Percentiles rank a stretch among this genome's conserved stretches.
Evolutionary conservation across 2,113 vertebrate species (phyloP).

Genomic region (Hylia prasina): DNA sequence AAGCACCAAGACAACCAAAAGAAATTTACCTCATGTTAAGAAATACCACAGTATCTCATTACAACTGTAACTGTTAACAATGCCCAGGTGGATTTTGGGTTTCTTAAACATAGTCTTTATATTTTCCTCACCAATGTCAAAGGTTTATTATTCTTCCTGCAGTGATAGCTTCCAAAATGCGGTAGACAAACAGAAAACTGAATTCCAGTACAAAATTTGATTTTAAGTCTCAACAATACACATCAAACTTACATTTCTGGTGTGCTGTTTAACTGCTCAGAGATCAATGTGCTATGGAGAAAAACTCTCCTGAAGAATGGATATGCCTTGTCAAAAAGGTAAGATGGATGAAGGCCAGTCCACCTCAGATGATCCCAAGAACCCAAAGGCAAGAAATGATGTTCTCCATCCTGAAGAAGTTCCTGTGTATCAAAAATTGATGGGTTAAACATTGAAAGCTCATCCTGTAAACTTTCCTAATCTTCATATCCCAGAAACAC

Average conservation of each 20-base stretch:
- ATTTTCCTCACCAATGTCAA: background rate
- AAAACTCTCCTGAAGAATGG: background rate
- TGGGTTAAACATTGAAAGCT: background rate
- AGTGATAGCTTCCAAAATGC: background rate
- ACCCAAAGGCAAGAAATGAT: background rate
- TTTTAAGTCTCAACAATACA: background rate
- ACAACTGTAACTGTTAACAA: background rate
- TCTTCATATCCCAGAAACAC: background rate
- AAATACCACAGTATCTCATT: rapidly evolving
- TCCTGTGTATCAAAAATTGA: background rate
- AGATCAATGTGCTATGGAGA: rapidly evolving
- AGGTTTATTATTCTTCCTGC: background rate
- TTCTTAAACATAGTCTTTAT: background rate
- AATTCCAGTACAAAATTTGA: background rate
- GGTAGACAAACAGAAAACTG: background rate
- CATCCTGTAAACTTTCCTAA: background rate
- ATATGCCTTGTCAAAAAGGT: background rate
- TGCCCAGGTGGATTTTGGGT: background rate
- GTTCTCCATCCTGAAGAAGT: background rate
- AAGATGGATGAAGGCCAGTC: background rate
- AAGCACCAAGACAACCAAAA: background rate
- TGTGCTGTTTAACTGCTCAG: background rate
- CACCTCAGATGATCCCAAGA: background rate
- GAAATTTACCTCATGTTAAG: background rate
- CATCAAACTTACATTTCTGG: conserved; percentile 6